Evolutionary conservation across 2,888 invertebrate species (phyloP), one percentile per base, ranked within the genome.

Genomic region (Platynereis dumerilii): DNA sequence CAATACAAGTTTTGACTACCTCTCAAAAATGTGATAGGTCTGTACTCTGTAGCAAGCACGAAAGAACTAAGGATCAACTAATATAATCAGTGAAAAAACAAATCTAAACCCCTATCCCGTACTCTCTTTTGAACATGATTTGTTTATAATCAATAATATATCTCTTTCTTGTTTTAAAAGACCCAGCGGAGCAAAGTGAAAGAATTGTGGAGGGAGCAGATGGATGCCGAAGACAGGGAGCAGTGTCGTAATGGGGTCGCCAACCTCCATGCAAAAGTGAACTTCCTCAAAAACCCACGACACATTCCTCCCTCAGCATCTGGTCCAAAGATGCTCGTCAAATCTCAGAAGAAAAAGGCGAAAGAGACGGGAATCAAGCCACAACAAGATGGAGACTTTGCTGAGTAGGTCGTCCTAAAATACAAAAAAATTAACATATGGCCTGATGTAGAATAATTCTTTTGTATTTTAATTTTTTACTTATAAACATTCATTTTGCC

Each of bases 261-360:
- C 34, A 75, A 75, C 53, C 69, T 83, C 26, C 75, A 83, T 45
- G 75, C 77, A n/a, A 76, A 75, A 58, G 74, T 76, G 1, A 78
- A 80, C 69, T 83, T 75, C 67, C 66, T 77, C 28, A 74, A 76
- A 10, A 83, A 83, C 69, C 81, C 81, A 17, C 75, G 82, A 42
- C 74, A 69, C 69, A 67, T 78, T 12, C 75, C 80, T 5, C 77
- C 79, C 1, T 74, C 76, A 27, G 75, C 75, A 5, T 66, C 73
- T 3, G 67, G 73, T 52, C 77, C 75, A 27, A 65, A 72, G 42
- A 69, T 76, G 2, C 69, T 81, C n/a, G 70, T 80, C 60, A 78
- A 79, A 62, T 53, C 67, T 1, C 53, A 68, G 28, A 76, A 78
- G 44, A 72, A 71, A 27, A 72, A 68, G 53, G 71, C 77, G 10